Base-by-base conservation (phyloP, 2,113 vertebrate species). In the Hippocampus guttulatus region DNA sequence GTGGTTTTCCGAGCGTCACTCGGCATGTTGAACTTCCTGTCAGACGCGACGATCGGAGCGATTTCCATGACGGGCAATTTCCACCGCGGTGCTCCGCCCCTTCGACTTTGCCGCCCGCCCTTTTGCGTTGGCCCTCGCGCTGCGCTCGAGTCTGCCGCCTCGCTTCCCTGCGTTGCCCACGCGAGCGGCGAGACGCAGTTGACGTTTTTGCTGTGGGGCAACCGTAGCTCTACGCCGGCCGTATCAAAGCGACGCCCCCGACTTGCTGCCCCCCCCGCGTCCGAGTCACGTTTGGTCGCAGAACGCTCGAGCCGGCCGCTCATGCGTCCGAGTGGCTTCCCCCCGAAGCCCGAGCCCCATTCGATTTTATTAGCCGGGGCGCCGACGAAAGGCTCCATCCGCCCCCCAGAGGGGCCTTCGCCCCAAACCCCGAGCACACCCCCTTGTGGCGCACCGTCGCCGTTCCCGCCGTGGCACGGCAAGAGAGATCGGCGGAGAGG, bases 141-240 rank as follows among this genome's bases (percentile, higher is more conserved):
- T 71, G 47, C 1, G 3, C 69, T 73, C 20, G 51, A 62, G 62
- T 62, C 62, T 72, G 75, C 77, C 67, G 49, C 57, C 15, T 63
- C 71, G 64, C 57, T 45, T 66, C 67, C 73, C 84, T 84, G 84
- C 84, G 82, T 69, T 80, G 70, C 85, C 79, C 82, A 75, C 74
- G 88, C 78, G n/a, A n/a, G n/a, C n/a, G n/a, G n/a, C n/a, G 27
- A 27, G 27, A 27, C 27, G 27, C 27, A 84, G 72, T 62, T 75
- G 58, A 71, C 20, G 67, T 30, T 30, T 30, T 30, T 30, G 30
- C 0, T 30, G 30, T 30, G 2, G 30, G 30, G 30, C 30, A 20
- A 51, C 18, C 20, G 14, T 51, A 5, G 49, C 43, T 43, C 43
- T 11, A 30, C 30, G 30, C 30, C 2, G 15, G 15, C 15, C 3